Evolutionary conservation across 2,797 vertebrate genomes (phyloP), one percentile per base, ranked within the genome.

Genomic region (Enteromius thamalakanensis): DNA sequence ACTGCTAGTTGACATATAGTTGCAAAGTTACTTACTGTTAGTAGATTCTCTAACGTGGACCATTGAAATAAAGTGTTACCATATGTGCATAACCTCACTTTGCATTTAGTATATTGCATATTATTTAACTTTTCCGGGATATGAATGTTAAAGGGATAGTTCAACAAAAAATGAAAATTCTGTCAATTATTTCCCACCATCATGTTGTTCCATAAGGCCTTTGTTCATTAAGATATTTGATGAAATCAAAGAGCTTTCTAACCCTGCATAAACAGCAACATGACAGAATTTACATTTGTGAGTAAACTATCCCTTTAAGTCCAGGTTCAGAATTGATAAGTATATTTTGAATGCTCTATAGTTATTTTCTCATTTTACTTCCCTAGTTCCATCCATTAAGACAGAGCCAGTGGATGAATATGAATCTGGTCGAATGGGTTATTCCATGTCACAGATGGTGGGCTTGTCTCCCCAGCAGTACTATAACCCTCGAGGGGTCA

Each of bases 351-450:
- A 75, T n/a, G 14, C 51, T 29, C 6, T 12, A 29, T 71, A 37
- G 12, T 64, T 60, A 74, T 80, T 74, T 6, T 89, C 74, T 92
- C 87, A 90, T 91, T 91, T 90, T 40, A 49, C 40, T n/a, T 78
- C 49, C 93, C 92, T 94, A 99, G 98, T 97, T 91, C 96, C 97
- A 19, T 96, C 96, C 90, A 99, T 99, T 91, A 99, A 99, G 95
- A 96, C 97, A 0, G 98, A 99, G 91, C 98, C 98, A 62, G 86
- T 95, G 37, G 98, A 99, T 83, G 98, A 99, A 87, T 99, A 97
- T 32, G 96, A 98, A 89, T 92, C 95, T 11, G 91, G 95, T 86
- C 92, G 96, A 92, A 95, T 98, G 94, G 95, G 95, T 91, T 97
- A 92, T 49, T 91, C 94, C 62, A 89, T 96, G 86, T 94, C 97